Base-by-base conservation (phyloP, 2,797 vertebrate species). In the Arrhamphus sclerolepis region DNA sequence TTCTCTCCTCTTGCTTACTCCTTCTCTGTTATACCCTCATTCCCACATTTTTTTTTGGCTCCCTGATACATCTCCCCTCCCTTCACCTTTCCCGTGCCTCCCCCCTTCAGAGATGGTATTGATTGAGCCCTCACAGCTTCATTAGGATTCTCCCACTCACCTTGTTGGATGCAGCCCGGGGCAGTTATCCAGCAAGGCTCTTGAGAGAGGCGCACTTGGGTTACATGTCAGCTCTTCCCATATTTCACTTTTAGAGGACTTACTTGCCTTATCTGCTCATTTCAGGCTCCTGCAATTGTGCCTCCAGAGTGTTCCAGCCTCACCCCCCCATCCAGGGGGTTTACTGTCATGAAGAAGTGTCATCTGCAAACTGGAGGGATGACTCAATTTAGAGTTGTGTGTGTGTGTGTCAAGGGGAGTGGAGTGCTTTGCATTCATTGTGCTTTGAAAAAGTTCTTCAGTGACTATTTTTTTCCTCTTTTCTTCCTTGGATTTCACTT, bases 61-160 rank as follows among this genome's bases (percentile, higher is more conserved):
- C 2, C 41, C 9, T 43, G 5, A 19, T 44, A 20, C 16, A 28
- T 6, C 11, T 18, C 20, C 6, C 26, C 29, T 20, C 51, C 29
- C 26, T 40, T 22, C 48, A 50, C 43, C n/a, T 16, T 20, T 46
- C 54, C n/a, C 29, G 13, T 38, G 18, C 28, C 43, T 17, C 22
- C 21, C 21, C 50, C 3, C 14, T 21, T 46, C 55, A n/a, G 43
- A 69, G 63, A 69, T 41, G 31, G 28, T 80, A 89, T 89, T 72
- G 83, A 90, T 87, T 87, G 79, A 85, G 72, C 72, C 75, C 54
- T 86, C 82, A 82, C 80, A 84, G 72, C 84, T 88, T 89, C 80
- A 89, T 89, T 86, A 85, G 72, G 80, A 89, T 87, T 89, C 85
- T 82, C 70, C 63, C 56, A 8, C 66, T 84, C 78, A 73, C 75